phyloP scores from a whole-genome alignment of 2,113 vertebrate genomes.

The Nycticorax nycticorax region DNA sequence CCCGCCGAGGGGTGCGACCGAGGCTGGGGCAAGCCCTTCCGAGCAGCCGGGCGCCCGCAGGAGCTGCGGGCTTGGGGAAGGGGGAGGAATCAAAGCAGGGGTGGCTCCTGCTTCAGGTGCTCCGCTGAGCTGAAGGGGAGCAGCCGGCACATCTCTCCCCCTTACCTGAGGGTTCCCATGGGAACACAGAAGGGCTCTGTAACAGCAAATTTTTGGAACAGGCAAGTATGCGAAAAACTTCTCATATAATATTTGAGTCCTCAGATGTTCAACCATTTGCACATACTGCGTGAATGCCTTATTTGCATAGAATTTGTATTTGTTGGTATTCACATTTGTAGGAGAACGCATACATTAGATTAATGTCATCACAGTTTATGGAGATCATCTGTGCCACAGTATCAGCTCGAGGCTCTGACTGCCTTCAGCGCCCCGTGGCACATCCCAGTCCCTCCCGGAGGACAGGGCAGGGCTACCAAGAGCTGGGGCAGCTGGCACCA shows the following conservation, averaged over 20 bases:
- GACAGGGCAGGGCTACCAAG: accelerated
- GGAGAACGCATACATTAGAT: slow-evolving; percentile 30
- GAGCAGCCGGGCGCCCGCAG: not conserved
- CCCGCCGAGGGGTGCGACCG: not conserved
- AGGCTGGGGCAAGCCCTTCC: not conserved
- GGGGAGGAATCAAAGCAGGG: not conserved
- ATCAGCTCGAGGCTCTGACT: not conserved
- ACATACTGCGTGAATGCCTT: not conserved
- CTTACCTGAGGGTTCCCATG: slow-evolving; percentile 21
- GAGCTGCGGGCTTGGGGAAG: not conserved
- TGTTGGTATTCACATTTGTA: slow-evolving; percentile 46
- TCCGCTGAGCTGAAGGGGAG: not conserved
- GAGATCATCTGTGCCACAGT: slow-evolving; percentile 44
- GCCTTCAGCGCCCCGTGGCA: not conserved
- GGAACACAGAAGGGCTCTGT: not conserved
- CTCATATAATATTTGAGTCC: slow-evolving; percentile 37
- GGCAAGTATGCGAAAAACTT: not conserved
- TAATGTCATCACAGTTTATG: slow-evolving; percentile 54
- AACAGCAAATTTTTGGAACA: not conserved
- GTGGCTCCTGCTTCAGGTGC: not conserved
- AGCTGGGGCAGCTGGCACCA: accelerated
- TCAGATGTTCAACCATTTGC: slow-evolving; percentile 58
- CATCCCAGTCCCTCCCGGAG: accelerated
- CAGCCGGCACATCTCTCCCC: not conserved
- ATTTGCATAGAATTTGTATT: slow-evolving; percentile 65